Percentiles rank a stretch among this genome's conserved stretches.
Evolutionary conservation across 2,113 vertebrate genomes (phyloP).

Genomic region (Tragelaphus buxtoni): DNA sequence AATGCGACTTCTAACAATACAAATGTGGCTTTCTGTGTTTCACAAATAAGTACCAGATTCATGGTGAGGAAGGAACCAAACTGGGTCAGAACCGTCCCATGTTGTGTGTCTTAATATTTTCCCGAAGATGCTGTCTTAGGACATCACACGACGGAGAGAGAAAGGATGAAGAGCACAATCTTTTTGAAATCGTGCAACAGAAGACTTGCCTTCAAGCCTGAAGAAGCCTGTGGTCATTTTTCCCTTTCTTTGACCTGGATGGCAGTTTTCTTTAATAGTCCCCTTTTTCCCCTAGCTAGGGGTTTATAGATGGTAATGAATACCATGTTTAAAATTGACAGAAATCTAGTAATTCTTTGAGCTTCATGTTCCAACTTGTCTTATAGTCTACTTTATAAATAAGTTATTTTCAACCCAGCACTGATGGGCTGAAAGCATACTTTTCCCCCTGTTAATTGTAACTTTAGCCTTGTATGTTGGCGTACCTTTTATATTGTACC

Average conservation of each 20-base stretch:
- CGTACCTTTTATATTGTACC: constrained; percentile 33
- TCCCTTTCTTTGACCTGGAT: constrained; percentile 42
- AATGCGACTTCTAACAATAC: constrained; percentile 37
- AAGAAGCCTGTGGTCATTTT: constrained; percentile 51
- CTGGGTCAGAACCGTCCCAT: constrained; percentile 2
- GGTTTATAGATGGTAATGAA: constrained; percentile 12
- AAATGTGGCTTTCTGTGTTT: constrained; percentile 57
- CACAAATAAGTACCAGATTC: constrained; percentile 32
- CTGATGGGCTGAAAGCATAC: not conserved
- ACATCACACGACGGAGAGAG: constrained; percentile 5
- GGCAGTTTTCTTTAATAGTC: constrained; percentile 28
- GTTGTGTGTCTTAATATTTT: constrained; percentile 45
- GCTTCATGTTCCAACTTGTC: constrained; percentile 12
- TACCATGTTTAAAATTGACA: constrained; percentile 32
- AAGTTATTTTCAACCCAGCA: not conserved
- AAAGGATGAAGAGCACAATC: constrained; percentile 39
- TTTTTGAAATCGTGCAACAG: not conserved
- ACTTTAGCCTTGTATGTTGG: constrained; percentile 43
- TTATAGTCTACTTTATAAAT: not conserved
- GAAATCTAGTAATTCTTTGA: constrained; percentile 30
- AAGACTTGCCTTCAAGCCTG: constrained; percentile 49
- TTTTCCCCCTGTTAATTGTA: not conserved
- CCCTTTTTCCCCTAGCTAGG: not conserved
- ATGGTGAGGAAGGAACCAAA: constrained; percentile 27
- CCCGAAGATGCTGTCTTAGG: constrained; percentile 53